Evolutionary conservation across 23 tunicate species (phyloP).

Genomic region (Trididemnum nubilum): DNA sequence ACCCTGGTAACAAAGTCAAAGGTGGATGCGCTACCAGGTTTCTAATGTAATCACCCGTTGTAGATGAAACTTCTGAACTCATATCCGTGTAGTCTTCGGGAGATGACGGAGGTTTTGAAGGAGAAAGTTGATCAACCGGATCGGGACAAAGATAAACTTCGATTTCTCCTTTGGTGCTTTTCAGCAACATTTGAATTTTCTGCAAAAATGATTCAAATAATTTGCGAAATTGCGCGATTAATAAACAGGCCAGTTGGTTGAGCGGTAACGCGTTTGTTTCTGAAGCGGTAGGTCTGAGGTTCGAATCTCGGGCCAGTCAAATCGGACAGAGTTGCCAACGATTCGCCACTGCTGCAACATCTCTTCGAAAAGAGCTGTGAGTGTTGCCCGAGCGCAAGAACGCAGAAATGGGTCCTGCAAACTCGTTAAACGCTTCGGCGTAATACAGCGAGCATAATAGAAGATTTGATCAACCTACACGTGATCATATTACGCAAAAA

Average conservation of each 20-base stretch:
- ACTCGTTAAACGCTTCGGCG: background rate
- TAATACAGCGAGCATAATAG: no score
- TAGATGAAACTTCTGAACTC: no score
- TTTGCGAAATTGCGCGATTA: background rate
- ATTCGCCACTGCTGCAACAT: background rate
- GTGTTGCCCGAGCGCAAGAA: background rate
- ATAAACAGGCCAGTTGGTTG: no score
- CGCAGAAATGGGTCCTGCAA: background rate
- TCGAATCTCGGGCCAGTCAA: background rate
- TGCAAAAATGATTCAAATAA: no score
- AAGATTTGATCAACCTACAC: no score
- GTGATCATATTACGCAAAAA: no score
- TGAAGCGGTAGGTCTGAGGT: no score
- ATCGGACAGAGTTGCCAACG: background rate
- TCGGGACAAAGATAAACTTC: conserved; percentile 97
- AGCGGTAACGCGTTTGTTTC: no score
- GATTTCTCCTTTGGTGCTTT: conserved; percentile 90
- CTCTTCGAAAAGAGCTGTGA: no score
- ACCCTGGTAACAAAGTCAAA: no score
- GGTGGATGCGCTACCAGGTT: no score
- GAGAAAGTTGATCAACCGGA: conserved; percentile 45
- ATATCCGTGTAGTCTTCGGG: background rate
- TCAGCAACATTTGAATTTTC: conserved; percentile 94
- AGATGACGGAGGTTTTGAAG: background rate
- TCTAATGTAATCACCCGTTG: no score